phyloP scores from a whole-genome alignment of 2,113 vertebrate species.

The Hirundichthys speculiger region DNA sequence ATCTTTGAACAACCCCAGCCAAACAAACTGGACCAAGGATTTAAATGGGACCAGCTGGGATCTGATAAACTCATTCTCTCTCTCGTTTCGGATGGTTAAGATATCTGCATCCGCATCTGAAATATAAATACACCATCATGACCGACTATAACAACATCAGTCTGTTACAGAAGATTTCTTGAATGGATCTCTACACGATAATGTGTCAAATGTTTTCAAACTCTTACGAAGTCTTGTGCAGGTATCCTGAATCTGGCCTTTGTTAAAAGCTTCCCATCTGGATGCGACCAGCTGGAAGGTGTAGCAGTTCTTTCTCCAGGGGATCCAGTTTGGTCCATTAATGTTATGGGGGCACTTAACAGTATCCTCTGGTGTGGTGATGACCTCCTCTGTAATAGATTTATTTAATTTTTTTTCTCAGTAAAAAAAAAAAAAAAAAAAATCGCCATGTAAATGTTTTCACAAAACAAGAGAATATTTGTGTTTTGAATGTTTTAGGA shows the following conservation, averaged over 20 bases:
- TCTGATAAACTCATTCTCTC: slow-evolving; percentile 89
- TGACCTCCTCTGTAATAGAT: slow-evolving; percentile 75
- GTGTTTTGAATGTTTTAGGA: too few species aligned
- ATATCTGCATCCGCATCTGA: slow-evolving; percentile 76
- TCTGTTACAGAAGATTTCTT: too few species aligned
- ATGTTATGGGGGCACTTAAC: slow-evolving; percentile 89
- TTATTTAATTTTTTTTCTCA: not conserved
- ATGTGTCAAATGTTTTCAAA: not conserved
- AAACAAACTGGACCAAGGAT: slow-evolving; percentile 86
- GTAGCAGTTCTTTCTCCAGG: slow-evolving; percentile 92
- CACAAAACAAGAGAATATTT: too few species aligned
- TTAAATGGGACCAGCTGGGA: slow-evolving; percentile 84
- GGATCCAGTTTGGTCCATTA: slow-evolving; percentile 91
- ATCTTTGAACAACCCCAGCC: slow-evolving; percentile 87
- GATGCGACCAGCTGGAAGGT: slow-evolving; percentile 84
- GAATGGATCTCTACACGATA: not conserved
- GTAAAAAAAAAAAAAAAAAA: too few species aligned
- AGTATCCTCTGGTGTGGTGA: slow-evolving; percentile 69
- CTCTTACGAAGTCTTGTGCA: slow-evolving; percentile 87
- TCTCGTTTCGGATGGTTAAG: slow-evolving; percentile 87
- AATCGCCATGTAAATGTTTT: too few species aligned
- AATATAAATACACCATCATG: slow-evolving; percentile 3
- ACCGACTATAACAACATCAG: not conserved
- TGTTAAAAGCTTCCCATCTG: slow-evolving; percentile 76
- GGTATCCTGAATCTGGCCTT: slow-evolving; percentile 69